Base-by-base conservation (phyloP, 2,113 vertebrate species). In the Cinclus cinclus region DNA sequence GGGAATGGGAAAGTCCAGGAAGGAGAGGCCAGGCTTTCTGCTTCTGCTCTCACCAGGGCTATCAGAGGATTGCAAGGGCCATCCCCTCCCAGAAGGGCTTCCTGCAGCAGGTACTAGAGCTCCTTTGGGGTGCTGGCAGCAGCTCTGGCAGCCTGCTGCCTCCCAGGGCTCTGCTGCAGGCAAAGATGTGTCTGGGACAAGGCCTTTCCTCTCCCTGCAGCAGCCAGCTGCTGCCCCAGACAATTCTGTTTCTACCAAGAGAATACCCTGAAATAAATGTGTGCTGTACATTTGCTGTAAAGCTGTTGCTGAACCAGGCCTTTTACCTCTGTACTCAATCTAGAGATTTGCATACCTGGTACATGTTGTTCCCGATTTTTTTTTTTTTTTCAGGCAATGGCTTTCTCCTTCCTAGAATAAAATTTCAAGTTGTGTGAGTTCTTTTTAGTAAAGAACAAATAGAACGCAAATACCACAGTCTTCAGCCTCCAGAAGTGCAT, bases 331-430 rank as follows among this genome's bases (percentile, higher is more conserved):
- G 98, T 96, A 98, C 97, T 30, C 98, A 98, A 83, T 98, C 97
- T 25, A 99, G 98, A 52, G 98, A 98, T 80, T 97, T 98, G 90
- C 98, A 98, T 39, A 99, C 92, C 97, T 99, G 98, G 96, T 98
- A 99, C 98, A 98, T 98, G 71, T 98, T 99, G 91, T 88, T 96
- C 92, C 90, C 98, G 9, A 98, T 90, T 35, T 56, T 55, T 39
- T 37, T 55, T 39, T 37, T 58, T 64, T 91, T 58, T 69, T 46
- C 98, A 23, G 98, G 84, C 37, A 99, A 96, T 7, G 98, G 98
- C 15, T 97, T 97, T 97, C 98, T 98, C 94, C 98, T 98, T 83
- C 98, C 98, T 99, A 96, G 65, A 89, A 60, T 42, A 68, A 62
- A 46, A 64, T 92, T 80, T 97, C 50, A 71, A 50, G 33, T 35